Conservation (phyloP, 2,888 invertebrate genomes). For the Brachylomia viminalis region DNA sequence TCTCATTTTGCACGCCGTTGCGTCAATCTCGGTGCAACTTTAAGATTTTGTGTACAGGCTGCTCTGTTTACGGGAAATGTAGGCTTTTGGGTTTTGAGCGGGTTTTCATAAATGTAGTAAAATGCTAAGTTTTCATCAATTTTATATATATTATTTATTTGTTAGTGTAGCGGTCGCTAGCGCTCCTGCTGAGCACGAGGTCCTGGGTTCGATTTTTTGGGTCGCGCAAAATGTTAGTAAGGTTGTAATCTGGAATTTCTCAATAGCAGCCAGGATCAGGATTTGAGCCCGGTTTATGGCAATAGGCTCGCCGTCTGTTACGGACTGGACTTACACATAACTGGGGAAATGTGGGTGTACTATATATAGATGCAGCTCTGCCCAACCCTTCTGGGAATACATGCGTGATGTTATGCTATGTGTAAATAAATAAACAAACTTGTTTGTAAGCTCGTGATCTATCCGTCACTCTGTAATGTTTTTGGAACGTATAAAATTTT, state of each 20-base stretch:
- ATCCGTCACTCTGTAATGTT: not conserved
- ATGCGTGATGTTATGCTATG: not conserved
- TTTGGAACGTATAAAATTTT: not conserved
- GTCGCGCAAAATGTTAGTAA: not conserved
- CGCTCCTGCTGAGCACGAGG: too few relatives aligned
- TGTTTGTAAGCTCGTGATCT: not conserved
- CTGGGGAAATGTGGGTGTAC: not conserved
- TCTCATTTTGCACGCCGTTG: conserved; percentile 85
- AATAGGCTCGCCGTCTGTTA: not conserved
- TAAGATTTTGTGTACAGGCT: conserved; percentile 76
- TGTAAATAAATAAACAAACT: not conserved
- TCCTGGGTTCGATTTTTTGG: too few relatives aligned
- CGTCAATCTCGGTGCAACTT: conserved; percentile 83
- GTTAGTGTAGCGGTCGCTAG: not conserved
- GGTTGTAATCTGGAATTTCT: not conserved
- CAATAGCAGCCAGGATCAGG: not conserved
- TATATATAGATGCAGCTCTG: not conserved
- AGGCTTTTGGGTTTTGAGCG: not conserved
- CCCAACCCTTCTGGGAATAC: not conserved
- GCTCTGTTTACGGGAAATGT: conserved; percentile 50
- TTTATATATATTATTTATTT: not conserved
- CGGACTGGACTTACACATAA: not conserved
- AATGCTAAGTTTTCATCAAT: not conserved
- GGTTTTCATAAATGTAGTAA: not conserved
- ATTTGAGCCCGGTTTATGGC: not conserved